phyloP scores from a whole-genome alignment of 2,113 vertebrate genomes.

The Tringa solitaria region DNA sequence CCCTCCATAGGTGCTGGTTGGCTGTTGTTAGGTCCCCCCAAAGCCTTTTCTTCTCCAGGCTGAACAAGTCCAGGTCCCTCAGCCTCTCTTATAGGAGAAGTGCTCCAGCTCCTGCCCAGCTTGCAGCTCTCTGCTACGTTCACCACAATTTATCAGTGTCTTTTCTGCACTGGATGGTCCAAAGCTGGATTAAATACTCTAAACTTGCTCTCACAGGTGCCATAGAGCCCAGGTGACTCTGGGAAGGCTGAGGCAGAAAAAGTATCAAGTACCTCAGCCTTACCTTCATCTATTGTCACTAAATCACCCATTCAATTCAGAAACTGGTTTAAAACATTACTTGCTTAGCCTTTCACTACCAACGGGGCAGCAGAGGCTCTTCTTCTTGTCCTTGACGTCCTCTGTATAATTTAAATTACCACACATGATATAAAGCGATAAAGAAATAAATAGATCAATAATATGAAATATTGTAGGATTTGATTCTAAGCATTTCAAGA shows the following conservation, averaged over 20 bases:
- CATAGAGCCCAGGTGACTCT: not conserved
- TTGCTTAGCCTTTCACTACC: not conserved
- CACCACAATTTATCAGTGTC: not conserved
- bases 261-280: not conserved
- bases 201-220: not conserved
- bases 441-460: not conserved
- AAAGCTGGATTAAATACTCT: not conserved
- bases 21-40: not conserved
- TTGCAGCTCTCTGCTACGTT: not conserved
- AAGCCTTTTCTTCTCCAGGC: not conserved
- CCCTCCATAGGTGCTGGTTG: not conserved
- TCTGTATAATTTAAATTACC: not conserved
- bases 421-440: not conserved
- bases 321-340: not conserved
- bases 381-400: not conserved
- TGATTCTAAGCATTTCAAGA: not conserved
- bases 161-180: not conserved
- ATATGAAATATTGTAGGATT: not conserved
- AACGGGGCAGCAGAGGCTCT: fast-evolving
- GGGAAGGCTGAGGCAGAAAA: not conserved
- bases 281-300: not conserved
- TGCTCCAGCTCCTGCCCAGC: not conserved
- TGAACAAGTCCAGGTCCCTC: not conserved
- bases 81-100: not conserved
- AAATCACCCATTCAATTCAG: not conserved